Conservation (phyloP, 1,140 invertebrate genomes). For the Frieseomelitta varia region DNA sequence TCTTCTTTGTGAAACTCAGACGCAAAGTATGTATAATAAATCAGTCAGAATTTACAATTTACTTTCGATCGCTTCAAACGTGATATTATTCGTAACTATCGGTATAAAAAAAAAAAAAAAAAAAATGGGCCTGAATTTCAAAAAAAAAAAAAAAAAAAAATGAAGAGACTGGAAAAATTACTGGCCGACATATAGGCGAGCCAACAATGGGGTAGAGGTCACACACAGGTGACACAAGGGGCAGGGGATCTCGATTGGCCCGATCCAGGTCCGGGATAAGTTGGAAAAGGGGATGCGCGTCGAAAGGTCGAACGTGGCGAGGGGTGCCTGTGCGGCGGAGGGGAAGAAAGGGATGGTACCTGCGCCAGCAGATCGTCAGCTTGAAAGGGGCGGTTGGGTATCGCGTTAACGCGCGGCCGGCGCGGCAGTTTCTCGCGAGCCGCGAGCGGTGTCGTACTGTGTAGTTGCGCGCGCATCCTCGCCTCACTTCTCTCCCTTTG, state of each 20-base stretch:
- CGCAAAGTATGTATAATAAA: too few species aligned
- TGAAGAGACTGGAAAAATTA: too few species aligned
- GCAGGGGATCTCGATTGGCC: conserved; percentile 15
- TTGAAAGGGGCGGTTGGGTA: conserved; percentile 56
- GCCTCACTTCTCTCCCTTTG: conserved; percentile 6
- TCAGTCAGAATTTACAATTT: too few species aligned
- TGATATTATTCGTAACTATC: too few species aligned
- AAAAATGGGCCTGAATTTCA: too few species aligned
- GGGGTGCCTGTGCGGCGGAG: conserved; percentile 32
- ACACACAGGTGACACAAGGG: neutral
- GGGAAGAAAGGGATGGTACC: conserved; percentile 59
- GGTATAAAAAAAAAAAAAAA: too few species aligned
- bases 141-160: too few species aligned
- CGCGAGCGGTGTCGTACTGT: conserved; percentile 70
- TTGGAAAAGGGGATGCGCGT: conserved; percentile 53
- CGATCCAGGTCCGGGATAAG: conserved; percentile 53
- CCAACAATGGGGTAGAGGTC: too few species aligned
- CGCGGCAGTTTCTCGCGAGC: conserved; percentile 77
- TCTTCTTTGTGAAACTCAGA: neutral
- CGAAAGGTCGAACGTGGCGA: conserved; percentile 48
- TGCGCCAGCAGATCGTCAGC: conserved; percentile 53
- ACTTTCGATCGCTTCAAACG: too few species aligned
- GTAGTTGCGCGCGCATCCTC: conserved; percentile 21
- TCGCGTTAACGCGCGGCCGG: conserved; percentile 70
- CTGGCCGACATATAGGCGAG: too few species aligned